Base-by-base conservation (phyloP, 1,140 invertebrate genomes). In the Ceratosolen solmsi region DNA sequence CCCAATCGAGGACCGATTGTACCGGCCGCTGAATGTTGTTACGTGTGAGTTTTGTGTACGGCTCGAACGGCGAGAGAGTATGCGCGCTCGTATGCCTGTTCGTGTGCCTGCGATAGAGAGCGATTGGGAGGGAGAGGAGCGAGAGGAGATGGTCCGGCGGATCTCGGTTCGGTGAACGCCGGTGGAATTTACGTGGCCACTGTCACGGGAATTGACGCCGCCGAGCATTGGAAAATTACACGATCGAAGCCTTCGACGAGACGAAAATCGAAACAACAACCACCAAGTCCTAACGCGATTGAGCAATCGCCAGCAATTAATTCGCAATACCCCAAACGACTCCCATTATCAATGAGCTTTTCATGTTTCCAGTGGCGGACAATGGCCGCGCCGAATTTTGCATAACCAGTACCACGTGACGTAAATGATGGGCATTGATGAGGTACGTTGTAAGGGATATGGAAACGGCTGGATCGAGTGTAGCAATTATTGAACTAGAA, bases 1-100 rank as follows among this genome's bases (percentile, higher is more conserved):
- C 41, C 73, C 73, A 76, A 76, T 76, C 73, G 60, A 70, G 60
- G 49, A 76, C 49, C 80, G 49, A 82, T 75, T 80, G 60, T 68
- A 11, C 30, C 63, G 63, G n/a, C 41, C 71, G 51, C 75, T 30
- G 33, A 15, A 41, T 15, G 68, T 22, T 71, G 41, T 38, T 46
- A 25, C 74, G 33, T 63, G n/a, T 22, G 25, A 49, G 8, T 33
- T 77, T 51, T 54, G 60, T 22, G 27, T 63, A 49, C 38, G 13
- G 51, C 20, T 2, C 30, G 36, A 70, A 38, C 11, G 65, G 22
- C 33, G 68, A 41, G 38, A 71, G 70, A 72, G 70, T 41, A n/a
- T 27, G 41, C 15, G 41, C 25, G 70, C 20, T n/a, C 22, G 41
- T 13, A 3, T 22, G 65, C 5, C 22, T 4, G 68, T 49, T n/a